These are phyloP conservation scores for Crotalus tigris DNA, from an alignment of 2,113 vertebrate genomes.

Conservation along the genomic window DNA sequence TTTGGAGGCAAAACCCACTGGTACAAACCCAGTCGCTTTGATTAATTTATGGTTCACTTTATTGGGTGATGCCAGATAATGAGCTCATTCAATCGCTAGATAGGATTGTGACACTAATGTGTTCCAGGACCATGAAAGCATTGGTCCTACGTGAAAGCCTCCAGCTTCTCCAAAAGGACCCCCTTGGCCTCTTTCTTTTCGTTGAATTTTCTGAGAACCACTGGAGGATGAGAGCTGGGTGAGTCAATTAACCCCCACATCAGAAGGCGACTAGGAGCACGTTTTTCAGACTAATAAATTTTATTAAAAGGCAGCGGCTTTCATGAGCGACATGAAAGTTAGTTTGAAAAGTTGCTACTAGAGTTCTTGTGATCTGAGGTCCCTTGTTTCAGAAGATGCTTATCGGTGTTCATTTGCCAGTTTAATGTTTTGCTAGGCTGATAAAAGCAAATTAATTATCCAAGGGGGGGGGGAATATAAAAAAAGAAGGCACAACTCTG, in stretches of 20 bases:
- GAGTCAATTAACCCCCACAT: not conserved
- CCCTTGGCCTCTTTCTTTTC: not conserved
- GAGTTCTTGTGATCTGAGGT: not conserved
- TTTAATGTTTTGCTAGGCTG: constrained; percentile 54
- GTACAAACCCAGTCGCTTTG: not conserved
- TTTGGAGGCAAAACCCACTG: not conserved
- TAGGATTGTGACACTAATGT: not conserved
- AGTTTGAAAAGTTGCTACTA: not conserved
- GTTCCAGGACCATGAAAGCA: not conserved
- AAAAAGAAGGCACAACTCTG: not conserved
- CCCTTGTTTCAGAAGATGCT: constrained; percentile 35
- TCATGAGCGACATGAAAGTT: not conserved
- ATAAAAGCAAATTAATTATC: constrained; percentile 62
- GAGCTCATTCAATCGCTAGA: not conserved
- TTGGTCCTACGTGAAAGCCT: not conserved
- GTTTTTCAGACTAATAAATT: not conserved
- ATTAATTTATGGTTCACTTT: not conserved
- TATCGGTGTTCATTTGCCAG: constrained; percentile 45
- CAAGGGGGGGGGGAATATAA: constrained; percentile 23
- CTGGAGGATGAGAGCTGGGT: not conserved
- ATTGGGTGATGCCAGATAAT: not conserved
- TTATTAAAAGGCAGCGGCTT: not conserved
- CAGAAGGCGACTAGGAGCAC: not conserved
- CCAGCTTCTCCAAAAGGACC: too few relatives aligned
- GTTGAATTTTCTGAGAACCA: not conserved